These are phyloP conservation scores for Gracilinanus agilis DNA, from an alignment of 2,113 vertebrate species.

Conservation along the genomic window DNA sequence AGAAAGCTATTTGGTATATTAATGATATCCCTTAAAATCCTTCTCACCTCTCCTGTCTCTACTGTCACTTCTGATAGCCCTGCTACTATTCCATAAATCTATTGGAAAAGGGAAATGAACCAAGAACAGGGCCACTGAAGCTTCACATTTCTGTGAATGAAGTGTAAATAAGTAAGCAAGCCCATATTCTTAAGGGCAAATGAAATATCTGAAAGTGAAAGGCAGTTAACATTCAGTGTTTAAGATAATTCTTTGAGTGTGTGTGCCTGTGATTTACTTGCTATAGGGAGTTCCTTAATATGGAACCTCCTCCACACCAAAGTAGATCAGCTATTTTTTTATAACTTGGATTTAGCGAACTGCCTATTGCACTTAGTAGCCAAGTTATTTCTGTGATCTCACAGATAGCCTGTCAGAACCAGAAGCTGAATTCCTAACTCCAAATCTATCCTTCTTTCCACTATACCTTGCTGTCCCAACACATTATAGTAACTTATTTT, in stretches of 20 bases:
- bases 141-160: conserved; percentile 66
- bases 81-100: conserved; percentile 21
- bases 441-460: neutral
- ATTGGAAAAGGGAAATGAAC: conserved; percentile 73
- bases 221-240: conserved; percentile 35
- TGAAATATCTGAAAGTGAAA: conserved; percentile 22
- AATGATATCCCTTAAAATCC: conserved; percentile 54
- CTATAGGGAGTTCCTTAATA: neutral
- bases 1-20: conserved; percentile 36
- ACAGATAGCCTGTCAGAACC: neutral
- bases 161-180: conserved; percentile 65
- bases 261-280: neutral
- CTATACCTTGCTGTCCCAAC: neutral
- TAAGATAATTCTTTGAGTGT: neutral
- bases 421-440: neutral
- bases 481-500: neutral
- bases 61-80: neutral
- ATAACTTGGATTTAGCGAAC: neutral
- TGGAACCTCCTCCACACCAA: neutral
- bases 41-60: conserved; percentile 30
- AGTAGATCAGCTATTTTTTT: neutral
- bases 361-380: neutral
- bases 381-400: neutral
- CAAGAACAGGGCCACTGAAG: conserved; percentile 56
- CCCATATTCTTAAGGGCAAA: neutral